Base-by-base conservation (phyloP, 92 coral and sea anemone genomes). In the Bergia puertoricense region DNA sequence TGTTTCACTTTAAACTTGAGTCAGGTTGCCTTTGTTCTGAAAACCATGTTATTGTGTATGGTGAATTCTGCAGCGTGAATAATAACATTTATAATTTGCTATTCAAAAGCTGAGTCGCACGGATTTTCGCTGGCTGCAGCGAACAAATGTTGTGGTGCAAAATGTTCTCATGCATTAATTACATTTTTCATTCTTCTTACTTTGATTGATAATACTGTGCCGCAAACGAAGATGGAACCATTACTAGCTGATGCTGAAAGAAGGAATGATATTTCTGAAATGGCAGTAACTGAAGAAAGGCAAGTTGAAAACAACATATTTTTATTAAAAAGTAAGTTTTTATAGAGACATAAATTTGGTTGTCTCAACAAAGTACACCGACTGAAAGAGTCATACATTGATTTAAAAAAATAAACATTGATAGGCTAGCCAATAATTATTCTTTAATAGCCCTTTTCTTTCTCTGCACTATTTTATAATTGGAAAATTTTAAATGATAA, bases 141-240 rank as follows among this genome's bases (percentile, higher is more conserved):
- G 41, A 30, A 48, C 82, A 79, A 79, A 79, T 79, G 82, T 79
- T 50, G 41, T 50, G 40, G 22, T 50, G 15, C 66, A 50, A 79
- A 79, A 48, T 50, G 1, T 79, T 79, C 82, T 30, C 82, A 79
- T 54, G 62, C 44, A 16, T 67, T 79, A 79, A 54, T 54, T 51
- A 10, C n/a, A 30, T 23, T 14, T 48, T 23, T 79, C 23, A 20
- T 76, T 46, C 0, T 79, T 79, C 22, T 8, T 16, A 11, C 9
- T 10, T 46, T 48, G 40, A 15, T 54, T 48, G 42, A 73, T 79
- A 54, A 48, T 23, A 37, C 2, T 42, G 59, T 8, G 2, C 16
- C 0, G 9, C 54, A 46, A 51, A 30, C 43, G 18, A 14, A 51
- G 82, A 79, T 79, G 82, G 82, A 79, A 46, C 67, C 82, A 23